Conservation (phyloP, 2,113 vertebrate species). For the Phycodurus eques region DNA sequence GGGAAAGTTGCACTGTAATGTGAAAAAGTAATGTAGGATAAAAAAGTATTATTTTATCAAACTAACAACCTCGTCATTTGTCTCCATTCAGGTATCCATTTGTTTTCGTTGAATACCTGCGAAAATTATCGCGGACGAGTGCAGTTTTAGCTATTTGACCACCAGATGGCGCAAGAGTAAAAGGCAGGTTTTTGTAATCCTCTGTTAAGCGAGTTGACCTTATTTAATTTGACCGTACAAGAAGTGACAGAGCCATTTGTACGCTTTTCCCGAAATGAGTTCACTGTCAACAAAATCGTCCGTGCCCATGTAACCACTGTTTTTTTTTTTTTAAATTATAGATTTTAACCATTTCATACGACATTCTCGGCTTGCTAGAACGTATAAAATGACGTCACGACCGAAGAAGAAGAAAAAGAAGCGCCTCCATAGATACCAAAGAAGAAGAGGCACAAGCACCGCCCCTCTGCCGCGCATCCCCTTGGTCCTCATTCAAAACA, state of each 20-base stretch:
- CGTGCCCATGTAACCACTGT: not conserved
- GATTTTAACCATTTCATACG: not conserved
- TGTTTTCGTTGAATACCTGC: not conserved
- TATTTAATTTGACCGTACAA: not conserved
- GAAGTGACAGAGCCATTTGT: not conserved
- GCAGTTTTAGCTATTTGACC: constrained; percentile 15
- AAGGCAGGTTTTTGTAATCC: constrained; percentile 10
- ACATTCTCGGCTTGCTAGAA: not conserved
- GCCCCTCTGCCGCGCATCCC: constrained; percentile 40
- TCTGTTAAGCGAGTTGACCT: not conserved
- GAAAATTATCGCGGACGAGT: not conserved
- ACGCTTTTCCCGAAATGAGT: not conserved
- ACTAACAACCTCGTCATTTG: too few species aligned
- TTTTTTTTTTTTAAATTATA: not conserved
- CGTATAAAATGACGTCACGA: not conserved
- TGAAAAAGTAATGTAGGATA: too few species aligned
- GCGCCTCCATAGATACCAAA: not conserved
- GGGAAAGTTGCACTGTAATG: too few species aligned
- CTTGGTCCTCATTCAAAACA: constrained; percentile 70
- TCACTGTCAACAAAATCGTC: not conserved
- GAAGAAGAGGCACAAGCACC: constrained; percentile 44
- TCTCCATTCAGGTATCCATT: too few species aligned
- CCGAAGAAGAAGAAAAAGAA: not conserved
- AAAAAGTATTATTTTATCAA: too few species aligned
- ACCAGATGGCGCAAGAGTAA: constrained; percentile 49